Evolutionary conservation across 2,797 vertebrate genomes (phyloP).

Genomic region (Remorina albescens): DNA sequence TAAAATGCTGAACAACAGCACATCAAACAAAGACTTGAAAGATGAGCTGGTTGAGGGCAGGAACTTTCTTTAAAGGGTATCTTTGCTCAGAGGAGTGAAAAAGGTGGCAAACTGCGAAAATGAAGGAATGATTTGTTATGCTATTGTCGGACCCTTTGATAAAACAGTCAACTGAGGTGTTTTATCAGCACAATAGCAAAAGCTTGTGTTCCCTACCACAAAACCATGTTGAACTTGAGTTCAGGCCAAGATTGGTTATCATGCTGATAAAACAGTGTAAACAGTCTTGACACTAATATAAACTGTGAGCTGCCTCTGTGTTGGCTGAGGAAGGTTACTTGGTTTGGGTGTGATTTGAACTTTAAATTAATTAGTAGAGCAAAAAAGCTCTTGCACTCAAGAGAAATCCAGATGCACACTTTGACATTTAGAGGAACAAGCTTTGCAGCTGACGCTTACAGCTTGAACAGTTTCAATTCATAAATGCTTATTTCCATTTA

Average conservation of each 20-base stretch:
- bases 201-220: slow-evolving; percentile 55
- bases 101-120: background rate
- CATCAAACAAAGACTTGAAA: slow-evolving; percentile 19
- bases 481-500: background rate
- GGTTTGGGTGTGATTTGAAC: slow-evolving; percentile 23
- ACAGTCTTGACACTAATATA: slow-evolving; percentile 14
- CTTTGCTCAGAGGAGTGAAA: slow-evolving; percentile 7
- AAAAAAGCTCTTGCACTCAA: background rate
- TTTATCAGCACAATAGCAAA: slow-evolving; percentile 33
- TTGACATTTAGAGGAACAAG: background rate
- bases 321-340: slow-evolving; percentile 23
- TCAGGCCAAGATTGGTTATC: slow-evolving; percentile 55
- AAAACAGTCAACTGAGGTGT: slow-evolving; percentile 17
- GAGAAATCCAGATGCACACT: background rate
- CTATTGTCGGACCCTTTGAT: slow-evolving; percentile 10
- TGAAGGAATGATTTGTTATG: slow-evolving; percentile 19
- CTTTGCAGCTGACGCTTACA: background rate
- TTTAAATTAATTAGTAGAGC: background rate
- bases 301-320: slow-evolving; percentile 45
- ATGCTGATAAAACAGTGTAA: slow-evolving; percentile 43
- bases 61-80: slow-evolving; percentile 3
- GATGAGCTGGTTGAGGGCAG: slow-evolving; percentile 15
- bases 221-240: slow-evolving; percentile 56
- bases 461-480: too few species aligned
- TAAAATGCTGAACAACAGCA: slow-evolving; percentile 8